Base-by-base conservation (phyloP, 2,113 vertebrate genomes). In the Montifringilla adamsi region DNA sequence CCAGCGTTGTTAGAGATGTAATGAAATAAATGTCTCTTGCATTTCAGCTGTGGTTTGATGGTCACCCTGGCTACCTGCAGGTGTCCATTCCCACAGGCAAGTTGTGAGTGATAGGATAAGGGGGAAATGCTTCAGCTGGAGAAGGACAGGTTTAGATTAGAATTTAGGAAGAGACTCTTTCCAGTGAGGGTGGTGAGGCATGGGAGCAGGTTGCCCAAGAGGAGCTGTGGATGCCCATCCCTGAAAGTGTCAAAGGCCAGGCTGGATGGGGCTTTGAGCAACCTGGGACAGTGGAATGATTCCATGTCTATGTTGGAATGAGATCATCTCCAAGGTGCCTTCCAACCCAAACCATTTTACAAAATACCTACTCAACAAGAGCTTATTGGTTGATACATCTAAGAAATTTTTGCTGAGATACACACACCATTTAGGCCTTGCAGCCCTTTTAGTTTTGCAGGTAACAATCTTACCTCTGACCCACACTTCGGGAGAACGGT, bases 1-100 rank as follows among this genome's bases (percentile, higher is more conserved):
- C 44, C 62, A 68, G 37, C 2, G 0, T 2, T 31, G 31, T 8
- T 7, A 18, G 26, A 31, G 31, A 26, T 17, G 20, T 0, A 14
- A 67, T 27, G 21, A 50, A 59, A 37, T 22, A 13, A 59, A 52
- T 37, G 62, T 39, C 9, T n/a, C 24, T 24, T 26, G 31, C 43
- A 31, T 58, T 43, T 9, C 52, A 50, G 31, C 52, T 17, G 17
- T 43, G 44, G 6, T 43, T 67, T 43, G 62, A 6, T 35, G 35
- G 13, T 13, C 43, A 50, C 35, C 33, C 50, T 12, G n/a, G 15
- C 5, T 12, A 23, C n/a, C 52, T 43, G 35, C 37, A 5, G 0
- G 9, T 26, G 44, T 2, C 31, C 44, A 9, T 31, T 30, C 37
- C 22, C 62, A 68, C 13, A 26, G 35, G 24, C 24, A 12, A 1